phyloP scores from a whole-genome alignment of 1,140 invertebrate genomes.

The Philotrypesis tridentata region DNA sequence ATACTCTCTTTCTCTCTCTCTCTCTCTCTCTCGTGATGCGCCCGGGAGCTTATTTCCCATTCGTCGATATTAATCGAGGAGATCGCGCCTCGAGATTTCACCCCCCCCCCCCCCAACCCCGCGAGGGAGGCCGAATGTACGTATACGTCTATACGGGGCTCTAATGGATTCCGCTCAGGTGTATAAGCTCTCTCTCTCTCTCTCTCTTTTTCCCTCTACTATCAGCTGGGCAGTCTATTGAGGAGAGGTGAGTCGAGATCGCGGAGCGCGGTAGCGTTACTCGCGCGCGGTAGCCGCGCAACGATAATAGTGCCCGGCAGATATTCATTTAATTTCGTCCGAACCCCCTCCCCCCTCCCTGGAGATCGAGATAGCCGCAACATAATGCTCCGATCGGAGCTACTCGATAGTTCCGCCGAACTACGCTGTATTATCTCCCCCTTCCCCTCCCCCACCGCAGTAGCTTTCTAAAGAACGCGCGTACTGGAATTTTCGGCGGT shows the following conservation, averaged over 20 bases:
- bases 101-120: too few relatives aligned
- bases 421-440: too few relatives aligned
- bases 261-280: not conserved
- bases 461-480: too few relatives aligned
- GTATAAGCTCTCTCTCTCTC: not conserved
- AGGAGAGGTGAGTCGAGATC: not conserved
- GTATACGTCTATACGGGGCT: not conserved
- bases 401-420: too few relatives aligned
- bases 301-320: not conserved
- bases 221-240: too few relatives aligned
- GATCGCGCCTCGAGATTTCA: conserved; percentile 4
- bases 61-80: conserved; percentile 19
- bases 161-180: not conserved
- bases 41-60: not conserved
- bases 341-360: too few relatives aligned
- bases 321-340: not conserved
- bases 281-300: not conserved
- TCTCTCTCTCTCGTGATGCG: conserved; percentile 4
- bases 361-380: not conserved
- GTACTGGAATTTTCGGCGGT: too few relatives aligned
- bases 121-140: conserved; percentile 15
- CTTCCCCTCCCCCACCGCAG: too few relatives aligned
- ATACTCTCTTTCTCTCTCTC: too few relatives aligned
- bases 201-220: too few relatives aligned
- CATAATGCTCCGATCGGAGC: too few relatives aligned